A percentile compares a stretch with the other conserved stretches of the same genome.
These are phyloP conservation scores for Neodiprion virginianus DNA, from an alignment of 1,140 invertebrate genomes.

Conservation along the genomic window DNA sequence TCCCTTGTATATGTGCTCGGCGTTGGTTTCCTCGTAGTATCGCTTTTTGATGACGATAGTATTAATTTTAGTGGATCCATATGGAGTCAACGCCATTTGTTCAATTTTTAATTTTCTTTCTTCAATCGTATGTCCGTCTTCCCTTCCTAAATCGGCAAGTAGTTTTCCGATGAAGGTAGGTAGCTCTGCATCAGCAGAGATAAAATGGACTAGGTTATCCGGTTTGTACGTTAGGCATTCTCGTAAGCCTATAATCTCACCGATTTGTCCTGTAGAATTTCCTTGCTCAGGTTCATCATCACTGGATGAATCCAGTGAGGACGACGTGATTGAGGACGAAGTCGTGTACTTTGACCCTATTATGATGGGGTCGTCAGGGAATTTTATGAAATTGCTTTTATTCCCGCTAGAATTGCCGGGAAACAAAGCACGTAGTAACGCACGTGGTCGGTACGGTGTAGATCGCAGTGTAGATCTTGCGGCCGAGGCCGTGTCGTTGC, in stretches of 20 bases:
- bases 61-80: neutral
- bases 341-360: too few relatives aligned
- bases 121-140: neutral
- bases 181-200: neutral
- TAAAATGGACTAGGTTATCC: neutral
- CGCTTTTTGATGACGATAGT: neutral
- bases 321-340: too few relatives aligned
- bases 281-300: too few relatives aligned
- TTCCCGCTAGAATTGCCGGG: too few relatives aligned
- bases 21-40: neutral
- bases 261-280: too few relatives aligned
- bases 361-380: too few relatives aligned
- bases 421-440: too few relatives aligned
- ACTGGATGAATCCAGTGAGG: too few relatives aligned
- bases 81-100: neutral
- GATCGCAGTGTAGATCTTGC: too few relatives aligned
- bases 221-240: neutral
- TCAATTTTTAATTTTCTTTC: neutral
- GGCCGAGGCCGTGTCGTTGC: too few relatives aligned
- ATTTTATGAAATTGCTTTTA: too few relatives aligned
- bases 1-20: neutral
- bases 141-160: neutral
- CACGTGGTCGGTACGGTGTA: too few relatives aligned
- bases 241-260: neutral
- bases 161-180: neutral